Evolutionary conservation across 2,888 invertebrate genomes (phyloP).

Genomic region (Lasioglossum villosulum): DNA sequence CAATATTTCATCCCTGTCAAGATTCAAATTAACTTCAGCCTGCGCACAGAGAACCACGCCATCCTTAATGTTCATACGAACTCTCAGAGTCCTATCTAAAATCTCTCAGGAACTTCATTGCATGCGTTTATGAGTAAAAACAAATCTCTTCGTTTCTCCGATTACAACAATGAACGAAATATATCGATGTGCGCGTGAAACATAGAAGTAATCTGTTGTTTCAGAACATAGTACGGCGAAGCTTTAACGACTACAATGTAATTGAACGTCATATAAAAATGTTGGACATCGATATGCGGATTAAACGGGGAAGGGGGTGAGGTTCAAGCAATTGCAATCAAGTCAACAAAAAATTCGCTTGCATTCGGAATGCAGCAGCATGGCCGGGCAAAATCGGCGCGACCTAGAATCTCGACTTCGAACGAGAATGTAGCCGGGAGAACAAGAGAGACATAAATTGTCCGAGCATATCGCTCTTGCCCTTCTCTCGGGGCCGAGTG

Average conservation of each 20-base stretch:
- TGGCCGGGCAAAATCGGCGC: slow-evolving; percentile 15
- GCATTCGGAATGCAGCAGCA: background rate
- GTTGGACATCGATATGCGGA: background rate
- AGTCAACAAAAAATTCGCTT: background rate
- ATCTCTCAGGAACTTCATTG: background rate
- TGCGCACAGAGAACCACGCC: too few species aligned
- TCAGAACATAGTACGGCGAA: too few species aligned
- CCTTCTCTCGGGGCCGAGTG: slow-evolving; percentile 3
- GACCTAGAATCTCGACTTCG: slow-evolving; percentile 32
- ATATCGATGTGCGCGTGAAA: too few species aligned
- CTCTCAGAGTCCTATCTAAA: background rate
- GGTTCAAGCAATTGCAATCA: background rate
- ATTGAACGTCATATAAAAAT: background rate
- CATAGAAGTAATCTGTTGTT: background rate
- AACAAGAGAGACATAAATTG: slow-evolving; percentile 41
- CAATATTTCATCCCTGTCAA: slow-evolving; percentile 21
- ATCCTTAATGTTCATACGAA: background rate
- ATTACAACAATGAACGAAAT: too few species aligned
- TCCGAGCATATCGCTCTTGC: background rate
- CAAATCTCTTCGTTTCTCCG: background rate
- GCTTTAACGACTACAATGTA: background rate
- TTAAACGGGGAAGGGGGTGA: background rate
- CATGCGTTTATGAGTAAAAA: background rate
- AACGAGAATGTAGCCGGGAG: slow-evolving; percentile 14
- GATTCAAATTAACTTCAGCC: background rate